Base-by-base conservation (phyloP, 2,888 invertebrate genomes). In the Platerodrilus igneus region DNA sequence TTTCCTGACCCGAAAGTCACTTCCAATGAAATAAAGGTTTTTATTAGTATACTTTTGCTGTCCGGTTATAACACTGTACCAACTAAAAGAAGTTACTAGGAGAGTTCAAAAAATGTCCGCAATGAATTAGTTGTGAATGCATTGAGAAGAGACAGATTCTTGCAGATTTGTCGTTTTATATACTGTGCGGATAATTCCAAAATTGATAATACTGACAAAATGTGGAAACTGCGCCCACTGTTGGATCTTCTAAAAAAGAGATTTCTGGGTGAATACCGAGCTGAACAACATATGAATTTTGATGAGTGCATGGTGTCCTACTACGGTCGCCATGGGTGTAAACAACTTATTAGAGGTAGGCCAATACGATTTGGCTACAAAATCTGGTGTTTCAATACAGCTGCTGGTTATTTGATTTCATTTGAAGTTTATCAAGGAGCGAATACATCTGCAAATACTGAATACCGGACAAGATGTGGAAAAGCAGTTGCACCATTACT, bases 301-400 rank as follows among this genome's bases (percentile, higher is more conserved):
- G 59, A 62, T 50, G n/a, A n/a, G n/a, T n/a, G n/a, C n/a, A n/a
- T n/a, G n/a, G n/a, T n/a, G n/a, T n/a, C n/a, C n/a, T n/a, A n/a
- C n/a, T n/a, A n/a, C n/a, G n/a, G n/a, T n/a, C n/a, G n/a, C n/a
- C n/a, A n/a, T n/a, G n/a, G n/a, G n/a, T n/a, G n/a, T n/a, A n/a
- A n/a, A n/a, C n/a, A n/a, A n/a, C n/a, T n/a, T n/a, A n/a, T n/a
- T n/a, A n/a, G n/a, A n/a, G 45, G 46, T 7, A 58, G 56, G 22
- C 55, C 53, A 15, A 39, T 53, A 15, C 27, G 55, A 9, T 55
- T 57, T 44, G 54, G 53, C 17, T 53, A 44, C 28, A 56, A 56
- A 47, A 37, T 34, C 4, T 55, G 55, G 51, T 47, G 51, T 13
- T 28, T 55, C n/a, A 48, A 47, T 27, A 52, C 47, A 8, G 34